Base-by-base conservation (phyloP, 1,140 invertebrate species). In the Solenopsis fugax region DNA sequence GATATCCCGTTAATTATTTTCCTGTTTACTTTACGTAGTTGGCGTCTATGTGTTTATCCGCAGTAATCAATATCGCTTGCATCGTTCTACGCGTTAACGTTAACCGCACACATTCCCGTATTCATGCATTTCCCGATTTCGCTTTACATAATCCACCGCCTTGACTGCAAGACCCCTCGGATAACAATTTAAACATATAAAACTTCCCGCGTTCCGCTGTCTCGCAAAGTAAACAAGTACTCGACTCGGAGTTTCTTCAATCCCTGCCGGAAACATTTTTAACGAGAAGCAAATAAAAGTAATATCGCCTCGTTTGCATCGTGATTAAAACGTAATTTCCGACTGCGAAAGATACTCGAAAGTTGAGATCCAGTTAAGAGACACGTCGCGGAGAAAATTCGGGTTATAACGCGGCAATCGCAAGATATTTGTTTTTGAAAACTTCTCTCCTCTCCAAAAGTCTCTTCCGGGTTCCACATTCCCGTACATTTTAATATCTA, bases 211-310 rank as follows among this genome's bases (percentile, higher is more conserved):
- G 37, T 62, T 81, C 78, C 65, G 24, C 52, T 60, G 67, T 73
- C 72, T 84, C 41, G 29, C 54, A 75, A 84, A 75, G 56, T 84
- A 75, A 84, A 75, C 80, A 60, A 37, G 67, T 60, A 73, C 67
- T 82, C 80, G 18, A 21, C 75, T 45, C 52, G 21, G 60, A 84
- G 69, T 84, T 84, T 73, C 71, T 73, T 56, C 80, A 62, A 75
- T 84, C 13, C 34, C 34, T 29, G 69, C 45, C 69, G 60, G 41
- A 84, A 84, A 84, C 80, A 84, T 75, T 84, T 84, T 84, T 84
- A 84, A 84, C 80, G 69, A 84, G 69, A 84, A 84, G 54, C 69
- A 84, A 84, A 84, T 75, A 84, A 84, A 84, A 84, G 80, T 84
- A 84, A 75, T 84, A 84, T 60, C 21, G 56, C 4, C 54, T 84